Evolutionary conservation across 2,113 vertebrate genomes (phyloP), one percentile per base, ranked within the genome.

Genomic region (Cervus canadensis): DNA sequence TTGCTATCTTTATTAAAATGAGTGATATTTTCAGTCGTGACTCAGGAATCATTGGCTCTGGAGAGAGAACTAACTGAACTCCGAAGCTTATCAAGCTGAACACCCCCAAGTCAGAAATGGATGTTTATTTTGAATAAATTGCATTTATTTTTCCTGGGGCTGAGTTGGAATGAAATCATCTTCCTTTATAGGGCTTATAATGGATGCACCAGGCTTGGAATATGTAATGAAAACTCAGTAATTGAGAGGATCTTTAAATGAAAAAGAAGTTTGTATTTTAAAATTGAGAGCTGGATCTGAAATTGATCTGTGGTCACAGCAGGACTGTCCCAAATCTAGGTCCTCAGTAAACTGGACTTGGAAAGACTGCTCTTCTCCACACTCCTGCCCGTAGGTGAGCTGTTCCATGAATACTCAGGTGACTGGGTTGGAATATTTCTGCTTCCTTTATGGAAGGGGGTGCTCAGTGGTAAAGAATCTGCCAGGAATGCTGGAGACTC

Each of bases 101-200:
- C 40, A 57, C 82, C 56, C 56, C 92, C 76, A 79, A 48, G 25
- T 94, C 81, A 94, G 88, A 97, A 59, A 90, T 86, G 60, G 60
- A 33, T 79, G 17, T 94, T 89, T 96, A 95, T 92, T 92, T 96
- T 97, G 54, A 96, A 92, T 62, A 94, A 60, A 52, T 91, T 40
- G 9, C 26, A 28, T 36, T 12, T 54, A 48, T 57, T 25, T 17
- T 2, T 0, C 21, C 26, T 4, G 36, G 40, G 48, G 5, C 74
- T 64, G 59, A 45, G 19, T 76, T 30, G 45, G 50, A 74, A 76
- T 71, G 40, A 92, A 87, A 52, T 95, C 59, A 88, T 96, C 62
- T 76, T 67, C n/a, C 56, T 90, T 60, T 57, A 79, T 82, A 87
- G 74, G 30, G 16, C 26, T 92, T 93, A 91, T 85, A 67, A 59